Percentiles rank a stretch among this genome's conserved stretches.
These are phyloP conservation scores for Ceratosolen solmsi DNA, from an alignment of 1,140 invertebrate species.

Conservation along the genomic window DNA sequence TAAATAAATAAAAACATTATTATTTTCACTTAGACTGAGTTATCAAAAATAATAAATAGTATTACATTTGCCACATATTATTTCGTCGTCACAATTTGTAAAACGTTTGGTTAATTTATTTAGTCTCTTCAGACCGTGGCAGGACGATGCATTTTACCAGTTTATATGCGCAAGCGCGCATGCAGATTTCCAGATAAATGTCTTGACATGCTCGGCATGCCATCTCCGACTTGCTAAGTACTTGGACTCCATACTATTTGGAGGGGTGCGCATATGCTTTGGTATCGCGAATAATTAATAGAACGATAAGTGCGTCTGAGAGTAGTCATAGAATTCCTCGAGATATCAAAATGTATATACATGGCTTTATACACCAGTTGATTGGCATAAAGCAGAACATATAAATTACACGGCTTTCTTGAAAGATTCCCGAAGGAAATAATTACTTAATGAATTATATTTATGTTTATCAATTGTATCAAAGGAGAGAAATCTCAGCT, in stretches of 20 bases:
- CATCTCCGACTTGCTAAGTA: not conserved
- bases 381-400: not conserved
- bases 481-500: no score
- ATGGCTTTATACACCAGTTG: not conserved
- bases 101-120: no score
- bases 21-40: no score
- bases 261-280: not conserved
- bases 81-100: no score
- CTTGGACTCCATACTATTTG: not conserved
- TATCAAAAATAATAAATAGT: no score
- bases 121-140: no score
- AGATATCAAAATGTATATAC: not conserved
- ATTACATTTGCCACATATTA: no score
- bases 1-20: no score
- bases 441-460: no score
- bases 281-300: slow-evolving; percentile 63
- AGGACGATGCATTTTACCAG: not conserved
- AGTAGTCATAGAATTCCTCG: slow-evolving; percentile 47
- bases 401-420: no score
- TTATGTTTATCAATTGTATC: no score
- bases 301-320: slow-evolving; percentile 56
- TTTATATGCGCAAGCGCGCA: not conserved
- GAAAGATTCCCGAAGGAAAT: no score
- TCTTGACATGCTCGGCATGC: slow-evolving; percentile 4
- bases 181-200: slow-evolving; percentile 15